Conservation (phyloP, 1,140 invertebrate genomes). For the Antheraea mylitta region DNA sequence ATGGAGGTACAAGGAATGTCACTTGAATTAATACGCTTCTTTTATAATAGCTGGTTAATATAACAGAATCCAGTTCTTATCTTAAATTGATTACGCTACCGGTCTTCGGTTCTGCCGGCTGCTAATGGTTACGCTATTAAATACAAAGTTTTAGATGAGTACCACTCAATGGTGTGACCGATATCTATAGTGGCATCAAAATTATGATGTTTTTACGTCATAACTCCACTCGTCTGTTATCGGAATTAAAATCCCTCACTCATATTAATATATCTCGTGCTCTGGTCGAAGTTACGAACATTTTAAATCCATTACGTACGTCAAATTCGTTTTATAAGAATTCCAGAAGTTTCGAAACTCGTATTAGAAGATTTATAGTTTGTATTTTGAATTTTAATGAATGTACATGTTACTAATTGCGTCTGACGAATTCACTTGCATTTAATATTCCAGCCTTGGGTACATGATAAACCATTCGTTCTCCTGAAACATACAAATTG, state of each 20-base stretch:
- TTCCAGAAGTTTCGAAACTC: not conserved
- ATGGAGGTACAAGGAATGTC: slow-evolving; percentile 1
- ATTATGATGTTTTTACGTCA: not conserved
- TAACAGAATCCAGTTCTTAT: slow-evolving; percentile 2
- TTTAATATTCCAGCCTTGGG: too few relatives aligned
- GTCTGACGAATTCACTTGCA: too few relatives aligned
- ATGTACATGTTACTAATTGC: too few relatives aligned
- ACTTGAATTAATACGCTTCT: not conserved
- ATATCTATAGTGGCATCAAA: not conserved
- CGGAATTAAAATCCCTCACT: not conserved
- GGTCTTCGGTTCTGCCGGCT: not conserved
- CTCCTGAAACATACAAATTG: too few relatives aligned
- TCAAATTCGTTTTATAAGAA: not conserved
- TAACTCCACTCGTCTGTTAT: not conserved
- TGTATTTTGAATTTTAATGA: too few relatives aligned
- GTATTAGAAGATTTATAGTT: too few relatives aligned
- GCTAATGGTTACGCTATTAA: not conserved
- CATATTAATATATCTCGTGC: not conserved
- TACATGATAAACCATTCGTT: too few relatives aligned
- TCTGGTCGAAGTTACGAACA: not conserved
- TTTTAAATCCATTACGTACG: too few relatives aligned
- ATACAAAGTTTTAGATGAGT: not conserved
- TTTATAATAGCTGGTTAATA: not conserved
- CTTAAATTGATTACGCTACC: not conserved
- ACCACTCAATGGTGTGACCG: not conserved